Evolutionary conservation across 2,888 invertebrate genomes (phyloP), one percentile per base, ranked within the genome.

Genomic region (Muschampia plurimacula): DNA sequence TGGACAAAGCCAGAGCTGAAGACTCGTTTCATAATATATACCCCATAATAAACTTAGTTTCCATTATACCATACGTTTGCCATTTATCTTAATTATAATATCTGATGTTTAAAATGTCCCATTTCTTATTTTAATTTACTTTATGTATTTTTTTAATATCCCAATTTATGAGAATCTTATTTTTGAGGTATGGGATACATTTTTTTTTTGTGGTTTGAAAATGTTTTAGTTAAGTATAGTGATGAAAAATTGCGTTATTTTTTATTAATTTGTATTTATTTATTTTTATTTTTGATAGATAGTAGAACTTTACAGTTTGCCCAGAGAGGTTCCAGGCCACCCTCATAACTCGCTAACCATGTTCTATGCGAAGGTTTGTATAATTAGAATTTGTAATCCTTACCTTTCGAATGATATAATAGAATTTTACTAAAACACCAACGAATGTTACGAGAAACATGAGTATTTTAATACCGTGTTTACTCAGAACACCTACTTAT

Each of bases 51-150:
- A 44, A 63, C 63, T 63, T 63, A 10, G 15, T 3, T 0, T 49
- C 64, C 28, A 49, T 65, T 66, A 55, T 39, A 66, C 10, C 66
- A 36, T 55, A n/a, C 66, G 32, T 66, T 66, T 55, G 28, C 49
- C 60, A 49, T 69, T 63, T 52, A 69, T 69, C 69, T 69, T 63
- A 49, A 63, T 69, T 28, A n/a, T n/a, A 22, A 22, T 22, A 22
- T 32, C 28, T 49, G n/a, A 69, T 60, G 52, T 63, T 69, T 52
- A 69, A 4, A 41, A 28, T 28, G 75, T 77, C 80, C 76, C 82
- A 82, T 84, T 79, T 79, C 77, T 78, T 82, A 79, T 73, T 76
- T 74, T 79, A 77, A 80, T 78, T 77, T 79, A 77, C 79, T 74
- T 68, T 66, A 67, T 74, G 70, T 46, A 60, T 36, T 68, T 55